phyloP scores from a whole-genome alignment of 2,113 vertebrate genomes.

The Electrona antarctica region DNA sequence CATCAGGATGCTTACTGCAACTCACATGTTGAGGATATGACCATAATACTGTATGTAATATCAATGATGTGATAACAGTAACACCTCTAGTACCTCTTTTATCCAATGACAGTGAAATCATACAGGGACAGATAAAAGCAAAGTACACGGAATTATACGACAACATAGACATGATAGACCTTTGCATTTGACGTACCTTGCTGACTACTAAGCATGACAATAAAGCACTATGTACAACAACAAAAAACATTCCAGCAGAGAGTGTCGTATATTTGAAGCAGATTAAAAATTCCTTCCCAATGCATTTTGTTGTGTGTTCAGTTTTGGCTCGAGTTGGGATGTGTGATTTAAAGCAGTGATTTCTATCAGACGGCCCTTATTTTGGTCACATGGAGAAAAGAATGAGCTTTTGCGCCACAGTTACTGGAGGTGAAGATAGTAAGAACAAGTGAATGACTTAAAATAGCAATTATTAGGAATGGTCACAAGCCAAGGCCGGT shows the following conservation, averaged over 20 bases:
- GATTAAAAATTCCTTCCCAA: slow-evolving; percentile 5
- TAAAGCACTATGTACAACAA: slow-evolving; percentile 67
- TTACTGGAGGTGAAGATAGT: too few relatives aligned
- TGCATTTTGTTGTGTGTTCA: background rate
- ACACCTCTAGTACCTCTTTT: background rate
- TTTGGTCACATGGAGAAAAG: slow-evolving; percentile 43
- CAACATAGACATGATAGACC: slow-evolving; percentile 24
- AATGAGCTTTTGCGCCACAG: background rate
- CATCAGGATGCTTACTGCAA: too few relatives aligned
- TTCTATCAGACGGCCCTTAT: background rate
- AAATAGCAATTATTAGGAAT: too few relatives aligned
- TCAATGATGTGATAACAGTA: background rate
- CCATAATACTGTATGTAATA: background rate
- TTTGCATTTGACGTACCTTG: slow-evolving; percentile 23
- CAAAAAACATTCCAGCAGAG: slow-evolving; percentile 34
- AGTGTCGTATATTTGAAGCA: slow-evolving; percentile 14
- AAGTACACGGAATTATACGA: background rate
- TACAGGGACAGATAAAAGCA: slow-evolving; percentile 6
- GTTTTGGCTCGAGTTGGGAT: background rate
- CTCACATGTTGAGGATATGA: too few relatives aligned
- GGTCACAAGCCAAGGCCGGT: too few relatives aligned
- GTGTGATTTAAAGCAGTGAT: background rate
- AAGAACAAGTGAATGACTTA: too few relatives aligned
- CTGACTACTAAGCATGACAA: slow-evolving; percentile 38
- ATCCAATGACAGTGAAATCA: slow-evolving; percentile 25